phyloP scores from a whole-genome alignment of 2,797 vertebrate genomes.

The Argentina silus region DNA sequence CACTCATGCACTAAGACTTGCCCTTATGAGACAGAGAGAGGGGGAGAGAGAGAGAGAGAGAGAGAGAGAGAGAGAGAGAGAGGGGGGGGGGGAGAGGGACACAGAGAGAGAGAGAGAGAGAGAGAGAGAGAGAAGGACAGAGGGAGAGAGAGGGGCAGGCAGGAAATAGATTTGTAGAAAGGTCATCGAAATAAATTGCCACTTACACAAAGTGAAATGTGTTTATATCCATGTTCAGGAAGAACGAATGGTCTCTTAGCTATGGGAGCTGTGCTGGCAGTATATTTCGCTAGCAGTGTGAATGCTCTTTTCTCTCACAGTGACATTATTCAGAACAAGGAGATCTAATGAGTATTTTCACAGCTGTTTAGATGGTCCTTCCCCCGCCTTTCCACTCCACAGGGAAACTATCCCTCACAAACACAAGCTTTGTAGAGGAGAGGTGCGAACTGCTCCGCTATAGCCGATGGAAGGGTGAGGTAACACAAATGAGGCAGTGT shows the following conservation, averaged over 20 bases:
- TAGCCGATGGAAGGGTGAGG: not conserved
- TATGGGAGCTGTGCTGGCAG: constrained; percentile 19
- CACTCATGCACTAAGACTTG: constrained; percentile 33
- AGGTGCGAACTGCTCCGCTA: constrained; percentile 7
- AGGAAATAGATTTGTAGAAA: constrained; percentile 64
- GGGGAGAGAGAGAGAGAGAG: constrained; percentile 30
- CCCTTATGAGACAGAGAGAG: constrained; percentile 47
- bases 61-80: constrained; percentile 38
- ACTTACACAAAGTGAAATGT: constrained; percentile 52
- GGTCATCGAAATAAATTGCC: constrained; percentile 69
- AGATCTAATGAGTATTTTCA: constrained; percentile 48
- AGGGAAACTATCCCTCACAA: not conserved
- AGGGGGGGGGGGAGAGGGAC: constrained; percentile 39
- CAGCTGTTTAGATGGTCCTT: constrained; percentile 41
- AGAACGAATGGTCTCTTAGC: constrained; percentile 34
- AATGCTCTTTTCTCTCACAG: constrained; percentile 13
- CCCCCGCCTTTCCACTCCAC: not conserved
- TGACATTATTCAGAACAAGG: constrained; percentile 49
- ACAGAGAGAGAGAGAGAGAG: constrained; percentile 30
- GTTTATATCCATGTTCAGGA: constrained; percentile 27
- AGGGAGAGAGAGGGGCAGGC: constrained; percentile 34
- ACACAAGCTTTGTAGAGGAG: constrained; percentile 6
- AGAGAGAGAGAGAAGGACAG: constrained; percentile 36
- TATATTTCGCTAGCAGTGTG: constrained; percentile 23
- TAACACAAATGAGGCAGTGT: not conserved